Conservation (phyloP, 53 echinoderm and acorn worm species). For the Zoroaster sp. region DNA sequence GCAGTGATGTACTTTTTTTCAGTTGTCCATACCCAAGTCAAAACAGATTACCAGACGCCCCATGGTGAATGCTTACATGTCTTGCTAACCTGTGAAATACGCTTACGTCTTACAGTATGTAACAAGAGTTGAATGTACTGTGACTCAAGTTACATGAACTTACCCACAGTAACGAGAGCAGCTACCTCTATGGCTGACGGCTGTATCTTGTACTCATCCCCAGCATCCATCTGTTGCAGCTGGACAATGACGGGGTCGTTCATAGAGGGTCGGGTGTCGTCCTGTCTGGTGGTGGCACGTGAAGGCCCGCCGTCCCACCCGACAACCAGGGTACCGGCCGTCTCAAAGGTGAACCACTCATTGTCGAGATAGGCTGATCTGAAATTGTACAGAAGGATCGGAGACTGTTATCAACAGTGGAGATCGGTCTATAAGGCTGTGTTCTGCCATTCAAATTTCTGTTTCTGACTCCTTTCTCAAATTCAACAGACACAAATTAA, state of each 20-base stretch:
- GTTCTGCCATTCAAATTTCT: no score
- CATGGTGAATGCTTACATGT: no score
- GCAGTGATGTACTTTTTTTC: no score
- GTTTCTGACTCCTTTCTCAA: no score
- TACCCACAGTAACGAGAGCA: conserved; percentile 88
- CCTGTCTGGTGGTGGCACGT: conserved; percentile 68
- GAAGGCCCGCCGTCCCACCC: conserved; percentile 98
- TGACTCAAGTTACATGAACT: conserved; percentile 28
- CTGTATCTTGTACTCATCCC: conserved; percentile 54
- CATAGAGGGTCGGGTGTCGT: conserved; percentile 54
- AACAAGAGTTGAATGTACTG: no score
- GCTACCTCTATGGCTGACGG: conserved; percentile 95
- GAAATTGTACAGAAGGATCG: no score
- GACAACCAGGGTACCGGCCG: conserved; percentile 85
- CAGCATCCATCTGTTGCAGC: conserved; percentile 81
- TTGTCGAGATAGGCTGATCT: conserved; percentile 96
- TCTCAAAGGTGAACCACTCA: conserved; percentile 98
- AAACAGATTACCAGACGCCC: no score
- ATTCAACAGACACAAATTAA: no score
- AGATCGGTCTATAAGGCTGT: no score
- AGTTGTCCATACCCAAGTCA: no score
- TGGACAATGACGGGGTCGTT: conserved; percentile 76
- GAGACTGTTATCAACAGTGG: no score
- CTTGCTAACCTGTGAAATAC: not conserved
- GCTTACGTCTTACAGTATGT: no score